Evolutionary conservation across 2,113 vertebrate genomes (phyloP).

Genomic region (Microtus ochrogaster): DNA sequence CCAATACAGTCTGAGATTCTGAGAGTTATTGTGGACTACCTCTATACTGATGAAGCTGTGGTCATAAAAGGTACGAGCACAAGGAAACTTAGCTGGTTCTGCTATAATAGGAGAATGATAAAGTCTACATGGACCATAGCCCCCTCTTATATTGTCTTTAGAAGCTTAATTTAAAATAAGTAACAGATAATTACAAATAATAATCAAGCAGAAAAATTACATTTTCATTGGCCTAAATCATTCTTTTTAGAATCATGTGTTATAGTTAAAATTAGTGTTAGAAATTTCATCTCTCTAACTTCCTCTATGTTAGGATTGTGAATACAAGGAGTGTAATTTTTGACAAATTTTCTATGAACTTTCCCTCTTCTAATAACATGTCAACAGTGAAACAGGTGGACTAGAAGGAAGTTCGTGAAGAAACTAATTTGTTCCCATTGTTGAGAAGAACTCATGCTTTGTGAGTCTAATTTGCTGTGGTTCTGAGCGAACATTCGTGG

Average conservation of each 20-base stretch:
- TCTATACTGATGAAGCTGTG: conserved; percentile 95
- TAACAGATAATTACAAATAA: not conserved
- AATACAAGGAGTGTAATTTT: conserved; percentile 19
- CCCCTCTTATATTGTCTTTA: conserved; percentile 22
- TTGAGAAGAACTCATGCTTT: not conserved
- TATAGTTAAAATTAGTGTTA: conserved; percentile 6
- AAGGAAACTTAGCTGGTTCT: conserved; percentile 43
- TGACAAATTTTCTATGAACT: not conserved
- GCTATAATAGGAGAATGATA: not conserved
- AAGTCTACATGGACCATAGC: not conserved
- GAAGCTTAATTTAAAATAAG: not conserved
- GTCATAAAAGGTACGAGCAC: conserved; percentile 91
- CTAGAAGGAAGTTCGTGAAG: not conserved
- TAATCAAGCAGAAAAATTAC: conserved; percentile 1
- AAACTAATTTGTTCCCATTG: not conserved
- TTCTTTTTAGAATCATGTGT: not conserved
- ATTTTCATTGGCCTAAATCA: conserved; percentile 25
- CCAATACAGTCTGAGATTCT: conserved; percentile 94
- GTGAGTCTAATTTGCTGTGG: not conserved
- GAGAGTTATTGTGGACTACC: conserved; percentile 94
- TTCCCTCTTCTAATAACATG: not conserved
- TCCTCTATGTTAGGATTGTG: not conserved
- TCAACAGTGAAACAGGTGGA: conserved; percentile 32
- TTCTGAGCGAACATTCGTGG: not conserved
- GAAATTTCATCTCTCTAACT: not conserved